Evolutionary conservation across 2,888 invertebrate species (phyloP).

Genomic region (Julus scanicus): DNA sequence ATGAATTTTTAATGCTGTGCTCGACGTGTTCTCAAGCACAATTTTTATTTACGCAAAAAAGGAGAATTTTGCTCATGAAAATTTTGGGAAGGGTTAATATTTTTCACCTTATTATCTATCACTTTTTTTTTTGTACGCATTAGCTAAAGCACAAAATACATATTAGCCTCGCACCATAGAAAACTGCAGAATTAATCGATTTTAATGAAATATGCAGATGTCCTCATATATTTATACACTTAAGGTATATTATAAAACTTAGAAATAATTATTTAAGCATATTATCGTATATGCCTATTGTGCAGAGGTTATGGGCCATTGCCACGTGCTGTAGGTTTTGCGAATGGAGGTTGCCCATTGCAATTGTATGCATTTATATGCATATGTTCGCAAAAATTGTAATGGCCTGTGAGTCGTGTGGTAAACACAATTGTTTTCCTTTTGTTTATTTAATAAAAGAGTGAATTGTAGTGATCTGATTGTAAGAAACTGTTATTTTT

Average conservation of each 20-base stretch:
- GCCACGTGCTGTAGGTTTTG: neutral
- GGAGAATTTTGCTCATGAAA: neutral
- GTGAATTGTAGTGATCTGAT: neutral
- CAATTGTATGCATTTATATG: neutral
- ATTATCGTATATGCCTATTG: conserved; percentile 2
- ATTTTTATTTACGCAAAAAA: neutral
- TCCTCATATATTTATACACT: conserved; percentile 37
- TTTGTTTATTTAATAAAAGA: conserved; percentile 26
- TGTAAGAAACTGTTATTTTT: too few species aligned
- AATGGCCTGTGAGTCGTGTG: neutral
- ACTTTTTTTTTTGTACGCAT: conserved; percentile 14
- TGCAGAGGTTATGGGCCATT: conserved; percentile 21
- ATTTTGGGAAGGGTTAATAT: conserved; percentile 12
- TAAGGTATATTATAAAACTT: conserved; percentile 16
- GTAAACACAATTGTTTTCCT: neutral
- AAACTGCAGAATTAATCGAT: neutral
- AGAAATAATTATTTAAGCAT: conserved; percentile 42
- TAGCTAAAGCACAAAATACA: neutral
- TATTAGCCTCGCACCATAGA: neutral
- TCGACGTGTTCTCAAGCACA: neutral
- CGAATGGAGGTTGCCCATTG: neutral
- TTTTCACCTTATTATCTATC: conserved; percentile 20
- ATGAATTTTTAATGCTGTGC: neutral
- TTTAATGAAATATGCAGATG: conserved; percentile 21
- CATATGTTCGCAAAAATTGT: neutral